Conservation (phyloP, 2,888 invertebrate genomes). For the Acrobasis suavella region DNA sequence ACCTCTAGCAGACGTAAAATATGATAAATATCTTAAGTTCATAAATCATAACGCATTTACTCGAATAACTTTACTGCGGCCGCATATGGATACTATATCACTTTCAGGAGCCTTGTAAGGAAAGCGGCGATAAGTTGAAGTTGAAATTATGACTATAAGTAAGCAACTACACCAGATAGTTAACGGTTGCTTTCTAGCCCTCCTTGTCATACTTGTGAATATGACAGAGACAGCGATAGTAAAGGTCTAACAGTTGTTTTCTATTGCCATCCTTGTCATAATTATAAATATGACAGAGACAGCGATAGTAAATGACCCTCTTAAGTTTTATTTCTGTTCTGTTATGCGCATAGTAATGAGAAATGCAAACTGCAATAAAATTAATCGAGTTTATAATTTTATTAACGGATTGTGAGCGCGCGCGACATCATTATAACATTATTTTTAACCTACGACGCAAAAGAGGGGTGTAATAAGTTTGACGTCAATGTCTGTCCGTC, state of each 20-base stretch:
- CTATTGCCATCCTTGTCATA: too few relatives aligned
- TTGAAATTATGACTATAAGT: too few relatives aligned
- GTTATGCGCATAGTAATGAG: neutral
- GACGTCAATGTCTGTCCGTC: too few relatives aligned
- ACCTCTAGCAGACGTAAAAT: conserved; percentile 42
- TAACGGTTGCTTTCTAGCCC: too few relatives aligned
- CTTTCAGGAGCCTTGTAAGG: neutral
- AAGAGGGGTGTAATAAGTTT: too few relatives aligned
- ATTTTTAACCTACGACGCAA: too few relatives aligned
- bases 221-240: neutral
- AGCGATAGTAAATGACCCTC: neutral
- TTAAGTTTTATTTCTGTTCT: neutral
- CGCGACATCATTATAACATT: neutral
- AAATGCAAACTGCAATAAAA: conserved; percentile 3
- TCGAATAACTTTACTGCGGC: conserved; percentile 18
- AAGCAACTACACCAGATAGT: too few relatives aligned
- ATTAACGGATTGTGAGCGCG: neutral
- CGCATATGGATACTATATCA: neutral
- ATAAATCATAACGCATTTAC: conserved; percentile 17
- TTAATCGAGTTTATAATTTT: neutral
- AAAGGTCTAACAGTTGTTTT: too few relatives aligned
- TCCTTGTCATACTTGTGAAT: neutral
- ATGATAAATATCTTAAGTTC: conserved; percentile 23
- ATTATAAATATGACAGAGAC: neutral
- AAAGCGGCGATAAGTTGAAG: too few relatives aligned